phyloP scores from a whole-genome alignment of 2,888 invertebrate genomes.

The Sepiola atlantica region DNA sequence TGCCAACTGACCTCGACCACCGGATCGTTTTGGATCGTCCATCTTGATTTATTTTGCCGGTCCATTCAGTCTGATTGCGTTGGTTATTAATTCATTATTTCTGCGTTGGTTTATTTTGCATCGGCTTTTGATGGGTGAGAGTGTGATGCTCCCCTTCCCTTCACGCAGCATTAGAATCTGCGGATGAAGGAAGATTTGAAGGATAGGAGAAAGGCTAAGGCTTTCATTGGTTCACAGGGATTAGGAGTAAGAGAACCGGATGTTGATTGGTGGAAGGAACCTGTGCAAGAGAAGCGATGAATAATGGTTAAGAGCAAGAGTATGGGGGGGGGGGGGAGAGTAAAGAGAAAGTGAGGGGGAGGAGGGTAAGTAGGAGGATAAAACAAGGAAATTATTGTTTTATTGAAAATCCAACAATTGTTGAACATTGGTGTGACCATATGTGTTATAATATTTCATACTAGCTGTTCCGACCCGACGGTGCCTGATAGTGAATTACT shows the following conservation, averaged over 20 bases:
- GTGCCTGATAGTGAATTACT: too few species aligned
- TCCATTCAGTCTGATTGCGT: not conserved
- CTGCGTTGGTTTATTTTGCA: not conserved
- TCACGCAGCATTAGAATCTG: not conserved
- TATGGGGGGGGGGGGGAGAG: not conserved
- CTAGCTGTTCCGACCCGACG: too few species aligned
- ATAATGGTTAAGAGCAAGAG: too few species aligned
- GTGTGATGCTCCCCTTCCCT: not conserved
- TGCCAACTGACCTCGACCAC: not conserved
- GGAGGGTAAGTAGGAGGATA: not conserved
- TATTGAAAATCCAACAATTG: not conserved
- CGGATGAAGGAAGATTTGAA: not conserved
- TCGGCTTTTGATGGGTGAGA: not conserved
- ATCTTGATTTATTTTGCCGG: conserved; percentile 10
- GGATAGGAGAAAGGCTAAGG: not conserved
- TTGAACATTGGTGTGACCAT: not conserved
- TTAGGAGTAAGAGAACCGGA: not conserved
- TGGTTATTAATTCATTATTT: not conserved
- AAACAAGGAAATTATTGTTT: not conserved
- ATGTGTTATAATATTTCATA: too few species aligned
- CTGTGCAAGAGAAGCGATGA: too few species aligned
- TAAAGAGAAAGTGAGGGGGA: not conserved
- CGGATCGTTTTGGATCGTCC: not conserved
- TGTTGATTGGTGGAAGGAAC: not conserved
- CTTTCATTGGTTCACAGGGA: not conserved